Percentiles rank a stretch among this genome's conserved stretches.
Conservation (phyloP, 2,113 vertebrate species). For the Tonatia bakeri region DNA sequence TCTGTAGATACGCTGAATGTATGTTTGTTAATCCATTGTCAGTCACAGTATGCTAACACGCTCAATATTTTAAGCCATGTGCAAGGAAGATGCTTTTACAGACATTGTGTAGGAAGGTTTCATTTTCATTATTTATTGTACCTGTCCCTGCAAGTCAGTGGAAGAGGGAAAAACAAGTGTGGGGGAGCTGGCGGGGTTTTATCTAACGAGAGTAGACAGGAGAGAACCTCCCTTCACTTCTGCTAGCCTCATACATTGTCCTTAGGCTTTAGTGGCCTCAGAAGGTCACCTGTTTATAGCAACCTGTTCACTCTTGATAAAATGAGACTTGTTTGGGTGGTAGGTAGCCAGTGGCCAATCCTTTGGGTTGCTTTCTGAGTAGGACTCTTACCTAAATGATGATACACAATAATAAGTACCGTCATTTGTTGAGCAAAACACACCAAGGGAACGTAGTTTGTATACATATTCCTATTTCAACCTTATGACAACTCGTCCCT, state of each 20-base stretch:
- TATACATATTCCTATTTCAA: not conserved
- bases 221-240: not conserved
- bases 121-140: not conserved
- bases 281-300: not conserved
- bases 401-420: too few relatives aligned
- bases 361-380: not conserved
- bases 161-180: not conserved
- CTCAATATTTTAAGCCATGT: not conserved
- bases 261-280: not conserved
- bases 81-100: not conserved
- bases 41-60: not conserved
- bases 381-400: not conserved
- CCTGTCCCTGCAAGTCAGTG: not conserved
- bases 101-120: not conserved
- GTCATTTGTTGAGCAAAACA: accelerated
- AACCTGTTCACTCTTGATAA: not conserved
- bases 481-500: not conserved
- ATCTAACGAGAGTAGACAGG: not conserved
- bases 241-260: not conserved
- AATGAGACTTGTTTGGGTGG: not conserved
- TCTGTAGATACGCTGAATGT: not conserved
- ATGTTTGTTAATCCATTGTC: not conserved
- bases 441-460: not conserved
- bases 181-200: not conserved
- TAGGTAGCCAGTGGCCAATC: not conserved